A percentile compares a stretch with the other conserved stretches of the same genome.
These are phyloP conservation scores for Polyommatus iphigenia DNA, from an alignment of 2,888 invertebrate species.

Conservation along the genomic window DNA sequence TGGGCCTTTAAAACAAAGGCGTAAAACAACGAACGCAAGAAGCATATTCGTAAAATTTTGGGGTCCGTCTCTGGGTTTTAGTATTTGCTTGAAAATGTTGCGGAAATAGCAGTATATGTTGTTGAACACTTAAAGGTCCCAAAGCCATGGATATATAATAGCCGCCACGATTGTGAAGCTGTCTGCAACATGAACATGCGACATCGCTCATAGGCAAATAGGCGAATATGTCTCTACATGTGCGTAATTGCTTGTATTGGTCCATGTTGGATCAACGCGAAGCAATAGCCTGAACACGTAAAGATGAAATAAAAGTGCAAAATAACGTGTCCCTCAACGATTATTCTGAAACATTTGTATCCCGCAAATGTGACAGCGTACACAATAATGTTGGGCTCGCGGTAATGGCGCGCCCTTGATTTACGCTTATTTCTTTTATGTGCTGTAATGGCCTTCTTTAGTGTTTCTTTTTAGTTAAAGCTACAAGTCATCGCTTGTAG, in stretches of 20 bases:
- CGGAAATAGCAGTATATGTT: background rate
- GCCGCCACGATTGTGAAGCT: no score
- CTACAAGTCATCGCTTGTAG: constrained; percentile 52
- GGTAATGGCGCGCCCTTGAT: constrained; percentile 73
- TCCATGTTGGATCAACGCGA: background rate
- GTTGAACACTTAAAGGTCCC: background rate
- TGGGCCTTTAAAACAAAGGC: constrained; percentile 4
- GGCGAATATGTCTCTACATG: background rate
- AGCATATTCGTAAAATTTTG: background rate
- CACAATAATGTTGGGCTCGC: constrained; percentile 66
- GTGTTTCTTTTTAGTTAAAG: constrained; percentile 57
- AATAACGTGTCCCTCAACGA: constrained; percentile 58
- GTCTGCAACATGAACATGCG: background rate
- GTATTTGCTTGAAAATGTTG: background rate
- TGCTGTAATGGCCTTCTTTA: constrained; percentile 69
- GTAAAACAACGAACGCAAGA: background rate
- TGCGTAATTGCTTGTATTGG: background rate
- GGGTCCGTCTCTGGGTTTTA: background rate
- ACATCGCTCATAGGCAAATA: background rate
- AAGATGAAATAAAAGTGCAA: constrained; percentile 44
- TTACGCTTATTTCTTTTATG: constrained; percentile 77
- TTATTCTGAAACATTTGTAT: constrained; percentile 72
- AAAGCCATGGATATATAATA: background rate
- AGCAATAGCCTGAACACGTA: background rate
- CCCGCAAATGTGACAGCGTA: constrained; percentile 67